Conservation (phyloP, 2,888 invertebrate genomes). For the Microchrysa polita region DNA sequence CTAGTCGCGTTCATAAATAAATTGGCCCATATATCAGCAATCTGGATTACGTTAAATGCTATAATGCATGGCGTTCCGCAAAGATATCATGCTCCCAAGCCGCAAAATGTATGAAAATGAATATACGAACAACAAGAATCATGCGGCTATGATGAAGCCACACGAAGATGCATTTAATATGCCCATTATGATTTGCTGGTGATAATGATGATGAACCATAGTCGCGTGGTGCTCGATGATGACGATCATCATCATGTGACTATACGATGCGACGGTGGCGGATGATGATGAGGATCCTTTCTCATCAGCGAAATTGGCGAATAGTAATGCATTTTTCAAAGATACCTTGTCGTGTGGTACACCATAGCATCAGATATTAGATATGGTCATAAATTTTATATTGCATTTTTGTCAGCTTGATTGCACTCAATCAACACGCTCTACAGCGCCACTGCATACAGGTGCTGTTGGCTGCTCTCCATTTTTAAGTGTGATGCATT, state of each 20-base stretch:
- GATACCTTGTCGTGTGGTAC: constrained; percentile 25
- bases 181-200: constrained; percentile 30
- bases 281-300: background rate
- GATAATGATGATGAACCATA: constrained; percentile 30
- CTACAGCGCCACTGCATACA: background rate
- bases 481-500: constrained; percentile 26
- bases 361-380: constrained; percentile 37
- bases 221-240: constrained; percentile 18
- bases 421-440: constrained; percentile 28
- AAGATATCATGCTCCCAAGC: background rate
- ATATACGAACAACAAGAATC: too few relatives aligned
- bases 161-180: constrained; percentile 35
- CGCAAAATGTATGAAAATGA: constrained; percentile 28
- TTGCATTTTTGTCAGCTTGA: constrained; percentile 41
- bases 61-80: background rate
- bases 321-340: constrained; percentile 16
- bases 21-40: too few relatives aligned
- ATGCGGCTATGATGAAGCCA: constrained; percentile 18
- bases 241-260: constrained; percentile 21
- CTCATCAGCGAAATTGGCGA: constrained; percentile 22
- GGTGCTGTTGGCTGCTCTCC: constrained; percentile 2
- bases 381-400: constrained; percentile 35
- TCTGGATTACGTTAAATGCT: background rate
- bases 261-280: background rate
- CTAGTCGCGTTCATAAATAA: too few relatives aligned